These are phyloP conservation scores for Pseudorasbora parva DNA, from an alignment of 2,113 vertebrate species.

Conservation along the genomic window DNA sequence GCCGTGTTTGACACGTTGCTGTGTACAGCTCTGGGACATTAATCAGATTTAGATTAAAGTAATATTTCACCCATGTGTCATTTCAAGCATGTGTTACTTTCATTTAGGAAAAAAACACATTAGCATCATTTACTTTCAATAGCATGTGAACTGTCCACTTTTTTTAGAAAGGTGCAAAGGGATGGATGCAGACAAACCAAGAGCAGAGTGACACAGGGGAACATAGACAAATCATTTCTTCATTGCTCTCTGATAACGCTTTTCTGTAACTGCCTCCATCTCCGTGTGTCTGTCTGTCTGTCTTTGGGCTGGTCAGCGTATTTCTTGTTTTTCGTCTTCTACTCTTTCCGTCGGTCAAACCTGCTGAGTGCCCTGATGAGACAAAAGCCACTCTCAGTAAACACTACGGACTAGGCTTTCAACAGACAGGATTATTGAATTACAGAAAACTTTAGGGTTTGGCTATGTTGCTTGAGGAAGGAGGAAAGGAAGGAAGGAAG, in stretches of 20 bases:
- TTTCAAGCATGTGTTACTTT: neutral
- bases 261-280: constrained; percentile 7
- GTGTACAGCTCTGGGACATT: neutral
- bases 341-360: neutral
- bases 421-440: neutral
- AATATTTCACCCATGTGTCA: neutral
- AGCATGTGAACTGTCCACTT: neutral
- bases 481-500: no score
- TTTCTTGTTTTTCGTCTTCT: neutral
- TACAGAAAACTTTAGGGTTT: neutral
- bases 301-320: constrained; percentile 1
- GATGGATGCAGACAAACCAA: neutral
- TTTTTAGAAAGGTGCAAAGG: neutral
- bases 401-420: neutral
- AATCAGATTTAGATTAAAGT: constrained; percentile 8
- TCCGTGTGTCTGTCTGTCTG: neutral
- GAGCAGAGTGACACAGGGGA: neutral
- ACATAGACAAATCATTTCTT: neutral
- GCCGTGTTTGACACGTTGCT: neutral
- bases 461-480: no score
- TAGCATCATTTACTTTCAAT: neutral
- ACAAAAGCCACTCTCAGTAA: neutral
- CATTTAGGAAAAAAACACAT: neutral
- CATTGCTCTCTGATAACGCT: constrained; percentile 2
- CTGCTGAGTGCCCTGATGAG: neutral